Conservation (phyloP, 2,888 invertebrate species). For the Drosophila quinaria region DNA sequence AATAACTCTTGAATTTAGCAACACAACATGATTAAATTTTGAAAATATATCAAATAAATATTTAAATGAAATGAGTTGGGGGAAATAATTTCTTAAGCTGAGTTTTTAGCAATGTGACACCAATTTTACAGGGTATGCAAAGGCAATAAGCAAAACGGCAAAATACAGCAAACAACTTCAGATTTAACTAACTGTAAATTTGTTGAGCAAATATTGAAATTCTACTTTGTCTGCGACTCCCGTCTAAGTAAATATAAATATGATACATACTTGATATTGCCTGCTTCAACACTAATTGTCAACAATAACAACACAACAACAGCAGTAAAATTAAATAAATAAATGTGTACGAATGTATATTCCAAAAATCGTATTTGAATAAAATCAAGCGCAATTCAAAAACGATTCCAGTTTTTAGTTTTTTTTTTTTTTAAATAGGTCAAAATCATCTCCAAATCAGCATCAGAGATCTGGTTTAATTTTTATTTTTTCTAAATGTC, state of each 20-base stretch:
- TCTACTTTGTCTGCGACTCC: conserved; percentile 1
- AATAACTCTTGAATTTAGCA: background rate
- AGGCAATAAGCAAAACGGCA: background rate
- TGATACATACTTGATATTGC: conserved; percentile 7
- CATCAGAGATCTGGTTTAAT: background rate
- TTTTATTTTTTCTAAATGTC: background rate
- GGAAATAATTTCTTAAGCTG: background rate
- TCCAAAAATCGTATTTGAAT: background rate
- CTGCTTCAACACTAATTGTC: conserved; percentile 40
- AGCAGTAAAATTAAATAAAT: background rate
- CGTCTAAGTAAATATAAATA: conserved; percentile 13
- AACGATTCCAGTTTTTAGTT: background rate
- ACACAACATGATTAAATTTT: background rate
- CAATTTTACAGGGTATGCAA: conserved; percentile 14
- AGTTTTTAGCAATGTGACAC: background rate
- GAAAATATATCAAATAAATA: background rate
- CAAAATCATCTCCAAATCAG: background rate
- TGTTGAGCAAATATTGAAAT: conserved; percentile 21
- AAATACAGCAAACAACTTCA: conserved; percentile 8
- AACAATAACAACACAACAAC: conserved; percentile 13
- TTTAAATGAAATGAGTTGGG: background rate
- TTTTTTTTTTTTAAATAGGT: background rate
- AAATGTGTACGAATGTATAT: background rate
- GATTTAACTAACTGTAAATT: conserved; percentile 28
- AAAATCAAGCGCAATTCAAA: background rate